A percentile compares a stretch with the other conserved stretches of the same genome.
These are phyloP conservation scores for Brachionus plicatilis DNA, from an alignment of 1,140 invertebrate genomes.

Conservation along the genomic window DNA sequence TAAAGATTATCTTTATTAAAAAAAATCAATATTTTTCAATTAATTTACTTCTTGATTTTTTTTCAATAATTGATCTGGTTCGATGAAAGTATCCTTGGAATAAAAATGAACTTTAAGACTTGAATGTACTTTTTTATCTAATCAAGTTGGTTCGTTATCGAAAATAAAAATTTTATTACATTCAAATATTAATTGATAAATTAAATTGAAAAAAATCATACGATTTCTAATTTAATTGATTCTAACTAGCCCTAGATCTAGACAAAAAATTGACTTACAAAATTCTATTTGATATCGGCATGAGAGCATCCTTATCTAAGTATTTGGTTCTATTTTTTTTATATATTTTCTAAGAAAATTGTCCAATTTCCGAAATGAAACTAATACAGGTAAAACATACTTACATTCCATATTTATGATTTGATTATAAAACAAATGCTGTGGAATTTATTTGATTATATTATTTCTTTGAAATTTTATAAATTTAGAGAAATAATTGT, in stretches of 20 bases:
- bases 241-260: background rate
- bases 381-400: background rate
- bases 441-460: background rate
- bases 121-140: background rate
- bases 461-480: background rate
- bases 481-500: background rate
- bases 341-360: background rate
- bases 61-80: too few species aligned
- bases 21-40: too few species aligned
- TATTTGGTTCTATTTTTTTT: background rate
- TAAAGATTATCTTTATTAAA: too few species aligned
- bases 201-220: background rate
- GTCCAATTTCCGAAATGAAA: background rate
- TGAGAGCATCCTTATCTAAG: background rate
- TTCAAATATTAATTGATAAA: too few species aligned
- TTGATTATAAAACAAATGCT: background rate
- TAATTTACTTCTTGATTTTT: too few species aligned
- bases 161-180: too few species aligned
- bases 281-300: background rate
- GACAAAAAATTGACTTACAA: background rate
- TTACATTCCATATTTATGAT: background rate
- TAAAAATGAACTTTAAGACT: background rate
- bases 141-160: background rate
- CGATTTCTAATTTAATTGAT: background rate
- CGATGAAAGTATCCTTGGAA: too few species aligned